phyloP scores from a whole-genome alignment of 2,888 invertebrate genomes.

The Chaetogeoica ovagalla region DNA sequence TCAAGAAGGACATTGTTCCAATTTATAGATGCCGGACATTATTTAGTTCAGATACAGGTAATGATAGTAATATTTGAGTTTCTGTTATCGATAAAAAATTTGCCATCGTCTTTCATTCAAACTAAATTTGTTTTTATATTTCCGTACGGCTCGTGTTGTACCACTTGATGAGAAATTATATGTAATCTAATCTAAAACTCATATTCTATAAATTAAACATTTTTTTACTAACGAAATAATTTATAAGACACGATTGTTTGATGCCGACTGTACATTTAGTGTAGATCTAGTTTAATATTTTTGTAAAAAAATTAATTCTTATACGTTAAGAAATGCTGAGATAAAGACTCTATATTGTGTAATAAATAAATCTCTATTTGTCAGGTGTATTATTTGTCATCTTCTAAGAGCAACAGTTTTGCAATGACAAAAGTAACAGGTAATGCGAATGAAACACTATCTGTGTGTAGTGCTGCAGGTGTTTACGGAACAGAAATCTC shows the following conservation, averaged over 20 bases:
- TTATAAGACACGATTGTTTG: too few species aligned
- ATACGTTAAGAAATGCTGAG: neutral
- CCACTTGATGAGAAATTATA: too few species aligned
- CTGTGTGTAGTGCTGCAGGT: conserved; percentile 36
- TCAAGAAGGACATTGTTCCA: conserved; percentile 42
- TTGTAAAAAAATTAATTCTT: too few species aligned
- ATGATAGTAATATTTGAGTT: neutral
- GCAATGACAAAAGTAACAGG: conserved; percentile 24
- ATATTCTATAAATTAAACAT: too few species aligned
- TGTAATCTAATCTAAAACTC: too few species aligned
- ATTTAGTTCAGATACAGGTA: conserved; percentile 45
- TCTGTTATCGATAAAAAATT: neutral
- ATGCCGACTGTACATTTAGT: too few species aligned
- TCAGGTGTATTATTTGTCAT: conserved; percentile 47
- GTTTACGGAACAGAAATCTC: conserved; percentile 38
- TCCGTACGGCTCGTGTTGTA: too few species aligned
- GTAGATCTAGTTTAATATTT: too few species aligned
- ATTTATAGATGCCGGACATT: conserved; percentile 33
- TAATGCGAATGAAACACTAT: conserved; percentile 35
- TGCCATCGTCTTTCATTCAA: neutral
- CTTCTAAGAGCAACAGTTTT: conserved; percentile 41
- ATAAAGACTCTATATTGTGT: neutral
- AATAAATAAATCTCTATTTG: conserved; percentile 18
- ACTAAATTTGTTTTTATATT: too few species aligned
- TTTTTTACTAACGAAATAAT: too few species aligned